phyloP scores from a whole-genome alignment of 2,888 invertebrate species.

The Sinelater perroti region DNA sequence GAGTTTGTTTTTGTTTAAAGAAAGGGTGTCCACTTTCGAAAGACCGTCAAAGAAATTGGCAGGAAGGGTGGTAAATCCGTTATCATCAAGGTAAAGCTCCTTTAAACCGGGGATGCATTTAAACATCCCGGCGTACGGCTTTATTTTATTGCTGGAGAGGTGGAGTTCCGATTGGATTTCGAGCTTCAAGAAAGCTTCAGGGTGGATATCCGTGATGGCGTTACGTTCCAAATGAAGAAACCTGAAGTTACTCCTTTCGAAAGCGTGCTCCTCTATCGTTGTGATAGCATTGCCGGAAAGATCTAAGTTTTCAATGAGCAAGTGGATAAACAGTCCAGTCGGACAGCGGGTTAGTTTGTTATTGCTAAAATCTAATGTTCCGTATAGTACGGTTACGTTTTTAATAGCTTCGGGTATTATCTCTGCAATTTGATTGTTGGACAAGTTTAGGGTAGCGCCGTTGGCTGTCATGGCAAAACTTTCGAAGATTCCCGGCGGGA shows the following conservation, averaged over 20 bases:
- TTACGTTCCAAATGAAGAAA: conserved; percentile 30
- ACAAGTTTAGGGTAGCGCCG: conserved; percentile 26
- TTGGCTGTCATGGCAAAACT: conserved; percentile 24
- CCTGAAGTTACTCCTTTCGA: conserved; percentile 25
- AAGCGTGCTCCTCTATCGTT: conserved; percentile 14
- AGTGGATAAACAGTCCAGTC: conserved; percentile 14
- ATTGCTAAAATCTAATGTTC: conserved; percentile 31
- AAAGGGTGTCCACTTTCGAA: conserved; percentile 21
- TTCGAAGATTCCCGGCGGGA: conserved; percentile 14
- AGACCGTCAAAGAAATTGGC: conserved; percentile 17
- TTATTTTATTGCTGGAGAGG: conserved; percentile 17
- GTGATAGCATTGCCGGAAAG: conserved; percentile 24
- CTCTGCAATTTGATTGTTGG: conserved; percentile 26
- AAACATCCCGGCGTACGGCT: conserved; percentile 13
- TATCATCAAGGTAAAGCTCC: conserved; percentile 27
- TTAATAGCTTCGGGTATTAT: conserved; percentile 21
- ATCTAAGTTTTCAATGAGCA: conserved; percentile 29
- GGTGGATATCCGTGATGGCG: conserved; percentile 17
- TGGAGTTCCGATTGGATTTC: conserved; percentile 30
- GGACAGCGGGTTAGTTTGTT: conserved; percentile 9
- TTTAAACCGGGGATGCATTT: conserved; percentile 12
- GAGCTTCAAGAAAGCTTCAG: conserved; percentile 17
- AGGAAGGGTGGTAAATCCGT: conserved; percentile 20
- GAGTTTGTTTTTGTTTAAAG: conserved; percentile 22
- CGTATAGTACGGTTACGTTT: conserved; percentile 25